These are phyloP conservation scores for Drosophila mimica DNA, from an alignment of 2,888 invertebrate species.

Conservation along the genomic window DNA sequence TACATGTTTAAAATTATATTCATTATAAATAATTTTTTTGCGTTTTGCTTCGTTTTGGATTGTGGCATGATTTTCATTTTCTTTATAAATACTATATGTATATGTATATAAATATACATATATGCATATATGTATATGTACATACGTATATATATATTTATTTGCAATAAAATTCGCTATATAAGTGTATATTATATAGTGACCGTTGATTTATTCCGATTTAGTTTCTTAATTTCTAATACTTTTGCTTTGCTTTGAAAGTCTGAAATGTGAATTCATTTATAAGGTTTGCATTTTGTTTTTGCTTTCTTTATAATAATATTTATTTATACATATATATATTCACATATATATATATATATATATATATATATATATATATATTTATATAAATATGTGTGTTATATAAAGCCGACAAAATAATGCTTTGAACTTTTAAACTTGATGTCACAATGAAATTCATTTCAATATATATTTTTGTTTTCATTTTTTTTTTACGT, in stretches of 20 bases:
- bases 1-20: conserved; percentile 67
- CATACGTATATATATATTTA: conserved; percentile 27
- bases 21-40: conserved; percentile 54
- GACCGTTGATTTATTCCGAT: conserved; percentile 22
- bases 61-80: conserved; percentile 53
- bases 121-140: conserved; percentile 12
- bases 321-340: conserved; percentile 40
- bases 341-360: conserved; percentile 13
- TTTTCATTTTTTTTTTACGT: conserved; percentile 30
- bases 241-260: conserved; percentile 62
- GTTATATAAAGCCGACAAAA: conserved; percentile 71
- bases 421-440: conserved; percentile 71
- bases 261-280: conserved; percentile 66
- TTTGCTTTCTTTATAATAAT: conserved; percentile 28
- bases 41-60: conserved; percentile 58
- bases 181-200: conserved; percentile 35
- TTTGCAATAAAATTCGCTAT: conserved; percentile 49
- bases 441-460: conserved; percentile 60
- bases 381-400: conserved; percentile 25
- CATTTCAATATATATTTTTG: conserved; percentile 35
- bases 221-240: conserved; percentile 45
- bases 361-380: conserved; percentile 29
- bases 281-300: conserved; percentile 37
- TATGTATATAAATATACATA: conserved; percentile 14
- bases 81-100: conserved; percentile 7